Conservation (phyloP, 2,888 invertebrate genomes). For the Germaria angustata region DNA sequence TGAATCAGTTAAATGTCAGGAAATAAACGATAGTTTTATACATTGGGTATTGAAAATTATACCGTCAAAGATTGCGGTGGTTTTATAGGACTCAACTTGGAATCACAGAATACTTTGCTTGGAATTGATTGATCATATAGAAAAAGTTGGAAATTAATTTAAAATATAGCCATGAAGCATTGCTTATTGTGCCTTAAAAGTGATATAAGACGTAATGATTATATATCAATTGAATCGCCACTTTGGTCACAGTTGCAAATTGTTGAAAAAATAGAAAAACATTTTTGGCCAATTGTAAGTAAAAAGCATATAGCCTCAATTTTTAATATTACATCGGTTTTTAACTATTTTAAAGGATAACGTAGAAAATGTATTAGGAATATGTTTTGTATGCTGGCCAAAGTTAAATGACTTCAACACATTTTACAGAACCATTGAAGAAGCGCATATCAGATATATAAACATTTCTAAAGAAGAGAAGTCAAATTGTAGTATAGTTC, state of each 20-base stretch:
- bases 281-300: constrained; percentile 54
- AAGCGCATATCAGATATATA: constrained; percentile 53
- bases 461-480: background rate
- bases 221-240: constrained; percentile 24
- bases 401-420: constrained; percentile 71
- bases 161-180: background rate
- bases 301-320: no score
- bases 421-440: constrained; percentile 71
- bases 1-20: no score
- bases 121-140: no score
- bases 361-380: background rate
- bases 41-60: background rate
- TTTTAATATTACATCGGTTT: background rate
- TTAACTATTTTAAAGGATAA: constrained; percentile 13
- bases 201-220: background rate
- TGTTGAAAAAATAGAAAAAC: constrained; percentile 30
- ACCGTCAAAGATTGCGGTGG: background rate
- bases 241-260: constrained; percentile 19
- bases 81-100: background rate
- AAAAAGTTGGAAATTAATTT: background rate
- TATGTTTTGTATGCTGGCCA: constrained; percentile 73
- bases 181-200: constrained; percentile 27
- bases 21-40: no score
- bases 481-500: no score
- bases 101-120: no score